Percentiles rank a stretch among this genome's conserved stretches.
These are phyloP conservation scores for Drosophila colorata DNA, from an alignment of 2,888 invertebrate species.

Conservation along the genomic window DNA sequence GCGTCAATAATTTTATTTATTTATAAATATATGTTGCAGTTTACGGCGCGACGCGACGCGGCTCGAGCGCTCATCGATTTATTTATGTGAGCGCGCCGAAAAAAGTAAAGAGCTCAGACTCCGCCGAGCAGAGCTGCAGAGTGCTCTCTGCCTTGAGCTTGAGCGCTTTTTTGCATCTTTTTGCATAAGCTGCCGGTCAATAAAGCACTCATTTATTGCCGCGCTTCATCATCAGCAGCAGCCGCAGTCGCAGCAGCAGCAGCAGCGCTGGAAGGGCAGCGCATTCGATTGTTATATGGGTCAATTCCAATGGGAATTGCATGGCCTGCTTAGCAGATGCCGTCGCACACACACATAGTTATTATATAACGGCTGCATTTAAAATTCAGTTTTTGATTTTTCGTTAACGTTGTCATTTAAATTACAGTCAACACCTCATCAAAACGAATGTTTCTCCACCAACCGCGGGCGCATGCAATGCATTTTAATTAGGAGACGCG, in stretches of 20 bases:
- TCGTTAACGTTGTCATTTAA: constrained; percentile 65
- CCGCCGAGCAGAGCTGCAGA: constrained; percentile 17
- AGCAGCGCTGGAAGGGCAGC: constrained; percentile 56
- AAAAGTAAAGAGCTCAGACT: constrained; percentile 43
- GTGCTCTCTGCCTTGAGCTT: constrained; percentile 56
- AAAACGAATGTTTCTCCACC: constrained; percentile 77
- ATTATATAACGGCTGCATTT: constrained; percentile 59
- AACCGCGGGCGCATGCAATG: constrained; percentile 44
- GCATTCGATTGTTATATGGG: constrained; percentile 78
- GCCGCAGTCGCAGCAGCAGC: constrained; percentile 15
- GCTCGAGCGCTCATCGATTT: constrained; percentile 73
- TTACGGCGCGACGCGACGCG: constrained; percentile 45
- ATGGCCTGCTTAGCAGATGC: constrained; percentile 42
- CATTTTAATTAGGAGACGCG: constrained; percentile 56
- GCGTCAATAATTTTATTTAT: constrained; percentile 56
- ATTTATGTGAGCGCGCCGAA: constrained; percentile 69
- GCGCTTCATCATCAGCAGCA: constrained; percentile 43
- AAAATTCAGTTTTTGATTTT: constrained; percentile 47
- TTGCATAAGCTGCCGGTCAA: constrained; percentile 62
- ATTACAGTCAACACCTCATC: constrained; percentile 78
- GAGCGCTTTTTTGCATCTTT: constrained; percentile 53
- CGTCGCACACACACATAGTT: constrained; percentile 31
- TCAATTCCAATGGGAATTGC: constrained; percentile 84
- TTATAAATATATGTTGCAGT: constrained; percentile 20
- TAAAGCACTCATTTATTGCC: constrained; percentile 74